Conservation (phyloP, 2,888 invertebrate genomes). For the Xestoiulus laeticollis region DNA sequence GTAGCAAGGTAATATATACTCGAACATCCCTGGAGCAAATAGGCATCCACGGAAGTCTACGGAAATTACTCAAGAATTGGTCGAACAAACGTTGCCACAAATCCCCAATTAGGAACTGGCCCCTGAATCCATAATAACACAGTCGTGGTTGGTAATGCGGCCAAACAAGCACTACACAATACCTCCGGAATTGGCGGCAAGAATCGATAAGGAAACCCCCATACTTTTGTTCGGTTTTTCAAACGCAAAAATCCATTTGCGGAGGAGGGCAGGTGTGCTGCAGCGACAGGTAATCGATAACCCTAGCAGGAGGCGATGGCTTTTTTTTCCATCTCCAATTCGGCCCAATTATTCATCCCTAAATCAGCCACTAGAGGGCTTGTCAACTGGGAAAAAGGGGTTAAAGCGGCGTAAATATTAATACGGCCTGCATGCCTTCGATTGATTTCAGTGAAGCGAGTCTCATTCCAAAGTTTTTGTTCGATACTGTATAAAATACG, state of each 20-base stretch:
- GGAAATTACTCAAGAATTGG: background rate
- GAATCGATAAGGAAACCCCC: background rate
- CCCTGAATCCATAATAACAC: background rate
- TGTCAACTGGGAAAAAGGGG: background rate
- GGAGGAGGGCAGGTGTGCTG: background rate
- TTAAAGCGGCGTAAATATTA: background rate
- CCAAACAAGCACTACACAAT: background rate
- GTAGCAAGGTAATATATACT: background rate
- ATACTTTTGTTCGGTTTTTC: background rate
- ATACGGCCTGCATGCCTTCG: background rate
- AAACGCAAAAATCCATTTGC: slow-evolving; percentile 6
- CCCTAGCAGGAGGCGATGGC: background rate
- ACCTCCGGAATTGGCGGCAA: background rate
- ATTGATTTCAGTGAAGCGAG: too few relatives aligned
- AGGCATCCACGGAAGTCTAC: background rate
- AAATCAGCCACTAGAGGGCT: slow-evolving; percentile 1
- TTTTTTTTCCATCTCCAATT: background rate
- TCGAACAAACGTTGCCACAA: background rate
- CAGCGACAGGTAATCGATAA: slow-evolving; percentile 34
- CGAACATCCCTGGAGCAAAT: background rate
- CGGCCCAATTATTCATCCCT: background rate
- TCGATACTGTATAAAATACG: too few relatives aligned
- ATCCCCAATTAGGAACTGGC: background rate
- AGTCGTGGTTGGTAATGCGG: background rate
- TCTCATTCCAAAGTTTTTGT: too few relatives aligned